phyloP scores from a whole-genome alignment of 2,797 vertebrate species.

The Helicolenus hilgendorfi region DNA sequence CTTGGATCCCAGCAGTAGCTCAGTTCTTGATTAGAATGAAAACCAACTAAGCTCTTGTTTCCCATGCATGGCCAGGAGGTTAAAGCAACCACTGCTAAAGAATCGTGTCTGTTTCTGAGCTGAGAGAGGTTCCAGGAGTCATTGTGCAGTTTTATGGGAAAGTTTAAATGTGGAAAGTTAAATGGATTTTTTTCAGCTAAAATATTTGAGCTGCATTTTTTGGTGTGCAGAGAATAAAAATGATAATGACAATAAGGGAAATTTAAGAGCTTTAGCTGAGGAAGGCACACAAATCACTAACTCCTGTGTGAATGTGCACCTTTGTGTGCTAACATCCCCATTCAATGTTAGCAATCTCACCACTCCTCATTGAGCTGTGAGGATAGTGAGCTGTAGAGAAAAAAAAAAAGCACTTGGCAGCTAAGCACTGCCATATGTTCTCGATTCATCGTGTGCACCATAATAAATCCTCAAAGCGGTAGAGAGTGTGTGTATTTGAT shows the following conservation, averaged over 20 bases:
- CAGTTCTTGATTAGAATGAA: slow-evolving; percentile 21
- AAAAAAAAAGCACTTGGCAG: slow-evolving; percentile 50
- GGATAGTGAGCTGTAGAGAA: slow-evolving; percentile 32
- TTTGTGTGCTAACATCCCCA: slow-evolving; percentile 45
- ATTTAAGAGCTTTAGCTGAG: slow-evolving; percentile 29
- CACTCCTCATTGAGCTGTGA: slow-evolving; percentile 41
- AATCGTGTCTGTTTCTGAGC: slow-evolving; percentile 13
- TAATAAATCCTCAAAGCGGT: slow-evolving; percentile 72
- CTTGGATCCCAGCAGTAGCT: neutral
- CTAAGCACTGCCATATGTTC: slow-evolving; percentile 68
- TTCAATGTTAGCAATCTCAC: slow-evolving; percentile 42
- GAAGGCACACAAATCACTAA: slow-evolving; percentile 42
- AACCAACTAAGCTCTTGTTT: slow-evolving; percentile 28
- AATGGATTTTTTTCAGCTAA: neutral
- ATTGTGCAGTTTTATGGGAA: slow-evolving; percentile 7
- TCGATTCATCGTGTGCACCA: slow-evolving; percentile 59
- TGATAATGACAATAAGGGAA: slow-evolving; percentile 31
- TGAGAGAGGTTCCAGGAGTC: slow-evolving; percentile 6
- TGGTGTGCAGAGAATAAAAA: slow-evolving; percentile 32
- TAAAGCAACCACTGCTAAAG: neutral
- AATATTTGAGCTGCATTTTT: slow-evolving; percentile 3
- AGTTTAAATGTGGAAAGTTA: slow-evolving; percentile 27
- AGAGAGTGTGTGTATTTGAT: slow-evolving; percentile 67
- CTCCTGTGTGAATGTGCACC: slow-evolving; percentile 28
- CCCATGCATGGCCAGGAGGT: neutral